A percentile compares a stretch with the other conserved stretches of the same genome.
Evolutionary conservation across 2,797 vertebrate species (phyloP).

Genomic region (Kryptolebias ocellatus): DNA sequence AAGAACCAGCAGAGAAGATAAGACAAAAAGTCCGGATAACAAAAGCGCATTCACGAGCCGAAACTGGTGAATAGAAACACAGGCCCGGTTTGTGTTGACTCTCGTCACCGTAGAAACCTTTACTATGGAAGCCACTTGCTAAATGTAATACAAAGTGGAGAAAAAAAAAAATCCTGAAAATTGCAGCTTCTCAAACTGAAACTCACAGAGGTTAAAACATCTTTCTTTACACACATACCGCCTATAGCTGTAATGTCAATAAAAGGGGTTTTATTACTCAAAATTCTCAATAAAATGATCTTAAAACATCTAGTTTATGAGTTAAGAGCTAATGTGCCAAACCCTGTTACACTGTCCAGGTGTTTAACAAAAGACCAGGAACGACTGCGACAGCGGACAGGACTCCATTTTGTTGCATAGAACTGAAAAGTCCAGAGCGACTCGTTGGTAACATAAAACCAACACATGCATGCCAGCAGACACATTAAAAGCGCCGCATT

Average conservation of each 20-base stretch:
- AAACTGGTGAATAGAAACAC: slow-evolving; percentile 45
- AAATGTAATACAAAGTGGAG: slow-evolving; percentile 54
- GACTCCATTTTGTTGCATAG: slow-evolving; percentile 35
- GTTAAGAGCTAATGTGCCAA: slow-evolving; percentile 27
- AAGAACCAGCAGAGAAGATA: slow-evolving; percentile 18
- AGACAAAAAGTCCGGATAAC: slow-evolving; percentile 30
- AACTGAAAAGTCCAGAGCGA: slow-evolving; percentile 16
- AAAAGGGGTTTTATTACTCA: slow-evolving; percentile 48
- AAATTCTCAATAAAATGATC: slow-evolving; percentile 23
- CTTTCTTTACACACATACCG: slow-evolving; percentile 29
- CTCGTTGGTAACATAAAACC: slow-evolving; percentile 40
- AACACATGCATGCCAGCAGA: slow-evolving; percentile 24
- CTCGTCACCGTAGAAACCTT: slow-evolving; percentile 66
- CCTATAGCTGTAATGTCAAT: slow-evolving; percentile 40
- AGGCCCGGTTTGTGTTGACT: slow-evolving; percentile 65
- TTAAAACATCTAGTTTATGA: slow-evolving; percentile 14
- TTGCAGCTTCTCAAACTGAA: slow-evolving; percentile 42
- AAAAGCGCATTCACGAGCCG: slow-evolving; percentile 36
- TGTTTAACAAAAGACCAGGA: slow-evolving; percentile 41
- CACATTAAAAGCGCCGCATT: slow-evolving; percentile 35
- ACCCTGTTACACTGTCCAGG: slow-evolving; percentile 48
- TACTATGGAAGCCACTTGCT: slow-evolving; percentile 41
- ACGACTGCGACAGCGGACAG: slow-evolving; percentile 29
- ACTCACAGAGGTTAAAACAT: slow-evolving; percentile 39
- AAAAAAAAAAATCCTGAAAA: slow-evolving; percentile 37